Base-by-base conservation (phyloP, 2,113 vertebrate species). In the Saguinus imperator region DNA sequence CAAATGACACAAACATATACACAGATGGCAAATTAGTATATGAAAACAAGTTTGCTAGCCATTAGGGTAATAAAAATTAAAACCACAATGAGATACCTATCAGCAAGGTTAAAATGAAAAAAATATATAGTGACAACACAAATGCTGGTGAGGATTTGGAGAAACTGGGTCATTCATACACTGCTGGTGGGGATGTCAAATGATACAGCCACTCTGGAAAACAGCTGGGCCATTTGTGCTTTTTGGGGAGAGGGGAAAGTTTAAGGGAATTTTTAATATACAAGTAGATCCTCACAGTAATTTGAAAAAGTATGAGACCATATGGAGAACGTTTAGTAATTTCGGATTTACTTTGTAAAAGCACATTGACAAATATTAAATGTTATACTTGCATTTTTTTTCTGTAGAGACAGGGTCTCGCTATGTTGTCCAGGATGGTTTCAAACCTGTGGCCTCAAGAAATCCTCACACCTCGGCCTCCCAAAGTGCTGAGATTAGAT, bases 21-120 rank as follows among this genome's bases (percentile, higher is more conserved):
- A 76, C 16, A 87, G 58, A 68, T 17, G 43, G 17, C 23, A 77
- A 76, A 37, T 57, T 81, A 76, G n/a, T 72, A 73, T 21, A 61
- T 79, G 35, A 55, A 94, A 92, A n/a, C 25, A 32, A 45, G 20
- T 48, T 61, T 43, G n/a, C 32, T 90, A 64, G 58, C 29, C 23
- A 72, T 76, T 70, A 48, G 3, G 68, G 13, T 87, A 96, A 82
- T 79, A 27, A 82, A 93, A 90, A 77, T 61, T 61, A 90, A 92
- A 92, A 92, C 35, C 32, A 75, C 61, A 64, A 52, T 73, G 57
- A 68, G 17, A 52, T 80, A 92, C n/a, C 45, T 91, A 61, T 83
- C 13, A 64, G 55, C 87, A 77, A 94, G 18, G 7, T 37, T 72
- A 66, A 94, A 95, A 87, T 21, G 18, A 61, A 93, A 72, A 43